These are phyloP conservation scores for Plebejus argus DNA, from an alignment of 2,888 invertebrate genomes.

Conservation along the genomic window DNA sequence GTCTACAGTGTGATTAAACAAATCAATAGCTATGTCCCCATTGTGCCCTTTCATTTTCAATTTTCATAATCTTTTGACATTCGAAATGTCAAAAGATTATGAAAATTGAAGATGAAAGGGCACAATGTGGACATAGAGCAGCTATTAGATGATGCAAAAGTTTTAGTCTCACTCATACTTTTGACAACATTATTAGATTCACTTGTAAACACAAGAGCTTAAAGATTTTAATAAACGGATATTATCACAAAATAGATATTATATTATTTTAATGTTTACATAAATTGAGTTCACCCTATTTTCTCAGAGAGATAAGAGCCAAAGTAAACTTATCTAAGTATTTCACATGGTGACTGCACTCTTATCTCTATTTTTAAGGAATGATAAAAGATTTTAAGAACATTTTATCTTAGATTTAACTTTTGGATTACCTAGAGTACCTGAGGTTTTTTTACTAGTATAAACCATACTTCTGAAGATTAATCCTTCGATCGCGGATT, in stretches of 20 bases:
- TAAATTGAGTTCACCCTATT: neutral
- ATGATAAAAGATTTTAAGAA: neutral
- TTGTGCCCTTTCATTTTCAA: too few relatives aligned
- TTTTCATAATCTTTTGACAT: too few relatives aligned
- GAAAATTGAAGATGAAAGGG: too few relatives aligned
- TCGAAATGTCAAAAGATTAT: too few relatives aligned
- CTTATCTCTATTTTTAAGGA: constrained; percentile 36
- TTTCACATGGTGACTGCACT: constrained; percentile 45
- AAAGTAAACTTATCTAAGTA: constrained; percentile 27
- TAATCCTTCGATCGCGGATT: too few relatives aligned
- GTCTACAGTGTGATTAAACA: too few relatives aligned
- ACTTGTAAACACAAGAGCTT: neutral
- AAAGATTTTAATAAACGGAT: neutral
- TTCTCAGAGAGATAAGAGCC: constrained; percentile 21
- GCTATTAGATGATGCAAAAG: too few relatives aligned
- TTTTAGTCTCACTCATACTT: neutral
- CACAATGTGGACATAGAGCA: too few relatives aligned
- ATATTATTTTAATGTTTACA: neutral
- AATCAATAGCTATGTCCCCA: too few relatives aligned
- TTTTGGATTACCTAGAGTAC: neutral
- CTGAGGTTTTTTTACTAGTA: neutral
- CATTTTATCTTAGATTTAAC: neutral
- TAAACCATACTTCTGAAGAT: too few relatives aligned
- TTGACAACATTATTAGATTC: neutral
- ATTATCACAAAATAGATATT: neutral